Evolutionary conservation across 2,888 invertebrate genomes (phyloP).

Genomic region (Sicus ferrugineus): DNA sequence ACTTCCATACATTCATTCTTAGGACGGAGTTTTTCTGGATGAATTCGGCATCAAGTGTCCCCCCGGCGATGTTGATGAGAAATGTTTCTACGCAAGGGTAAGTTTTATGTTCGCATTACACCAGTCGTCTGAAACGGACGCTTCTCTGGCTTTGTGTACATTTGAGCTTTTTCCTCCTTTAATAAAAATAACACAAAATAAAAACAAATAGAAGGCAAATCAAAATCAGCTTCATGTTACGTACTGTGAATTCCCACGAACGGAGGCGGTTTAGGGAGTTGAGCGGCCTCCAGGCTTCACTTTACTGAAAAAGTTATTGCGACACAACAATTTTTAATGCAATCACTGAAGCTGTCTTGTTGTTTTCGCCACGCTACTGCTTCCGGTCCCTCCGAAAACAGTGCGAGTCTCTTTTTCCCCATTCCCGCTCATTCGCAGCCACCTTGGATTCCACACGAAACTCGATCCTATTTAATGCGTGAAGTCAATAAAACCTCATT

Average conservation of each 20-base stretch:
- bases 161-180: not conserved
- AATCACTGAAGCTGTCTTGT: not conserved
- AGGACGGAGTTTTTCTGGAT: constrained; percentile 55
- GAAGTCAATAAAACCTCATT: no score
- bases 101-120: constrained; percentile 42
- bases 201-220: no score
- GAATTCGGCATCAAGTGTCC: constrained; percentile 55
- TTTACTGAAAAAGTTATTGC: no score
- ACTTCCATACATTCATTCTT: no score
- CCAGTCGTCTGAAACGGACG: not conserved
- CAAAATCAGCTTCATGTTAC: no score
- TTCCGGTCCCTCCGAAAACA: not conserved
- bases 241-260: no score
- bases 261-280: no score
- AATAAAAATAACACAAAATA: no score
- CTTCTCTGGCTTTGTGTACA: not conserved
- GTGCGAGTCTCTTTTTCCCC: not conserved
- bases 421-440: not conserved
- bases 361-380: not conserved
- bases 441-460: not conserved
- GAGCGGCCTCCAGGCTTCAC: no score
- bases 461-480: constrained; percentile 3
- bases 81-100: constrained; percentile 55
- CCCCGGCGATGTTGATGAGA: constrained; percentile 50
- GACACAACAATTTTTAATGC: no score